Evolutionary conservation across 1,140 invertebrate genomes (phyloP).

Genomic region (Trachelipus rathkii): DNA sequence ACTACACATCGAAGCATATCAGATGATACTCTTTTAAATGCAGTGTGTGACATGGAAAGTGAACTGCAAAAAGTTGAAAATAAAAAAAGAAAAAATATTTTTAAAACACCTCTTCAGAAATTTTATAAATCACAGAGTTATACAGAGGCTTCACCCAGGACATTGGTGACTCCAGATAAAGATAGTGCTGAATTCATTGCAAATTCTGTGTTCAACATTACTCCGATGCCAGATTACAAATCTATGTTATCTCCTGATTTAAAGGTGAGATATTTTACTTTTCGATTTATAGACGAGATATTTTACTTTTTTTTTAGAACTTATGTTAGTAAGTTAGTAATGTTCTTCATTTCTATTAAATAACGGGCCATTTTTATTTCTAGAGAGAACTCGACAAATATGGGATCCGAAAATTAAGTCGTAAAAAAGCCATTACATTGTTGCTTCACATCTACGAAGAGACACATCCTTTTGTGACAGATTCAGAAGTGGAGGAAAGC

Average conservation of each 20-base stretch:
- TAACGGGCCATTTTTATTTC: conserved; percentile 18
- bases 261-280: conserved; percentile 51
- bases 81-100: neutral
- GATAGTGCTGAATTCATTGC: too few relatives aligned
- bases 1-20: too few relatives aligned
- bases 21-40: neutral
- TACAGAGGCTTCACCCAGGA: neutral
- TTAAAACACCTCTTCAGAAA: neutral
- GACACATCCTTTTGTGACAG: conserved; percentile 49
- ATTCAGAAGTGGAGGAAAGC: conserved; percentile 41
- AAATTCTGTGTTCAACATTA: conserved; percentile 36
- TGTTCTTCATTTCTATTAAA: too few relatives aligned
- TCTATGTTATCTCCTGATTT: conserved; percentile 51
- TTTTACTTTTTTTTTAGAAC: too few relatives aligned
- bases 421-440: conserved; percentile 52
- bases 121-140: neutral
- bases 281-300: too few relatives aligned
- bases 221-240: conserved; percentile 51
- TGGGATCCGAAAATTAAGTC: conserved; percentile 52
- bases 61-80: neutral
- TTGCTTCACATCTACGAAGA: conserved; percentile 54
- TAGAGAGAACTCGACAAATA: conserved; percentile 53
- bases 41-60: neutral
- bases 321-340: too few relatives aligned
- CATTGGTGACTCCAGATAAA: too few relatives aligned